A percentile compares a stretch with the other conserved stretches of the same genome.
phyloP scores from a whole-genome alignment of 2,888 invertebrate species.

The Athrips mouffetella region DNA sequence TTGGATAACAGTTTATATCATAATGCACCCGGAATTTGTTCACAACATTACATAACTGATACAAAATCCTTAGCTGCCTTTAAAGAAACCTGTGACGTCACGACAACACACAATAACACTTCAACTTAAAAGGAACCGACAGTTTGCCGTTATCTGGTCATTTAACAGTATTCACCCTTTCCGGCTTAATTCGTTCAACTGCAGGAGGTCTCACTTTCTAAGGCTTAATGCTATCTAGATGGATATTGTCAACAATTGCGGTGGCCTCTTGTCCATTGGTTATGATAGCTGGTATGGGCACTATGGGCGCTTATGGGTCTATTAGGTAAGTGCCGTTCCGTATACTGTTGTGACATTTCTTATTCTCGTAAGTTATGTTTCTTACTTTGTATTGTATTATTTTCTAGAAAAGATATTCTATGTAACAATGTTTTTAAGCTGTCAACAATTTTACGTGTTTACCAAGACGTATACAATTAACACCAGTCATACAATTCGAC shows the following conservation, averaged over 20 bases:
- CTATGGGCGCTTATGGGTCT: neutral
- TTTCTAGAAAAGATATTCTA: neutral
- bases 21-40: too few relatives aligned
- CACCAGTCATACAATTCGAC: too few relatives aligned
- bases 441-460: too few relatives aligned
- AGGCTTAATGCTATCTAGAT: conserved; percentile 3
- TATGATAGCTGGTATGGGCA: too few relatives aligned
- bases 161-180: neutral
- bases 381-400: neutral
- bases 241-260: conserved; percentile 1
- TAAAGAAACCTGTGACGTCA: conserved; percentile 10
- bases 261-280: neutral
- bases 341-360: too few relatives aligned
- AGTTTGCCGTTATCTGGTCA: neutral
- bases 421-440: too few relatives aligned
- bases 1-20: too few relatives aligned
- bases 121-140: conserved; percentile 34
- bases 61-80: neutral
- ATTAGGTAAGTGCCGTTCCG: neutral
- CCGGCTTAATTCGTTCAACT: neutral
- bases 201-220: conserved; percentile 9
- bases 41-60: neutral
- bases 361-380: too few relatives aligned
- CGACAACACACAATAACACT: conserved; percentile 21
- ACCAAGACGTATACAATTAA: too few relatives aligned